Evolutionary conservation across 1,140 invertebrate genomes (phyloP), one percentile per base, ranked within the genome.

Genomic region (Zaprionus ornatus): DNA sequence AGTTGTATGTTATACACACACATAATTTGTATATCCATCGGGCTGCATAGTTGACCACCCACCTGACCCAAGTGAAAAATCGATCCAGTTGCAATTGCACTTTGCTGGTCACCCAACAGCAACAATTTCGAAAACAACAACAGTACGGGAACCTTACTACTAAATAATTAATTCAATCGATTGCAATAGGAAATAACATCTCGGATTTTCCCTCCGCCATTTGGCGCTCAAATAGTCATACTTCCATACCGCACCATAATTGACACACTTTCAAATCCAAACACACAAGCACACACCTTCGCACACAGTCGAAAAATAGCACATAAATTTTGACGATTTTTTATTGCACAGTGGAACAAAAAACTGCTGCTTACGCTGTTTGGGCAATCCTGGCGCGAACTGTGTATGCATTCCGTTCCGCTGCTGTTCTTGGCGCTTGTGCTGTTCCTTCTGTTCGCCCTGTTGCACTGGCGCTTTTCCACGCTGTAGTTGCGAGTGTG

Each of bases 381-480:
- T 27, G 56, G 27, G 25, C 25, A 60, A 32, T 61, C 29, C 29
- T 68, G 56, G 56, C 56, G 40, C 65, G 27, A 59, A 67, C 66
- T 64, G 27, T 25, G 15, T 9, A 9, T 15, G 45, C 42, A 59
- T 37, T 25, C 45, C 42, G 15, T 23, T 15, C 40, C 32, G 40
- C 37, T 42, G 9, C 45, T 50, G 55, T 17, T 68, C 27, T 25
- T 59, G 56, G 17, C 23, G 27, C 32, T 35, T 4, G 40, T 29
- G 15, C 27, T 35, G 40, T 29, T 50, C 37, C 40, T 50, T 13
- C 13, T 60, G 19, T 40, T 60, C 42, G 32, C 48, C 56, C 72
- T 74, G 72, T 74, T 74, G 65, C 72, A 69, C 65, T 69, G 52
- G 17, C 60, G 55, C 61, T 52, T 40, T 69, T 32, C 42, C 66